Conservation (phyloP, 2,888 invertebrate genomes). For the Aquatica leii region DNA sequence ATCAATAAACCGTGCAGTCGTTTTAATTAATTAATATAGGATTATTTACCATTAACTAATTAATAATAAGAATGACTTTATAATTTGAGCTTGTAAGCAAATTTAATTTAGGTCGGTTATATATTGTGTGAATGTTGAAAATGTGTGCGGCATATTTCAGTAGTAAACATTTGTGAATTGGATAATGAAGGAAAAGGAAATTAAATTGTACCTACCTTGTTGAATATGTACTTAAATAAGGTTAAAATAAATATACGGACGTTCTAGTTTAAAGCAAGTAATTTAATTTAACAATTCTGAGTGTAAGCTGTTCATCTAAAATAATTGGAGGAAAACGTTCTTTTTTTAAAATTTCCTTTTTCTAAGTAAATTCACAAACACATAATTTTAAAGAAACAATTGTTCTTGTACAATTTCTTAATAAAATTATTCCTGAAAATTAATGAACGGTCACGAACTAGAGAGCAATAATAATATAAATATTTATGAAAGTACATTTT, state of each 20-base stretch:
- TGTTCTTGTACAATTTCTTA: too few species aligned
- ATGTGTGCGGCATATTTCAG: neutral
- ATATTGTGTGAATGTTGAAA: neutral
- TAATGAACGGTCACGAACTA: too few species aligned
- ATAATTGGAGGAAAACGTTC: too few species aligned
- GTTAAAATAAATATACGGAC: slow-evolving; percentile 13
- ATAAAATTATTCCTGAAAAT: too few species aligned
- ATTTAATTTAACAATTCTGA: slow-evolving; percentile 26
- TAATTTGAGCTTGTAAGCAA: neutral
- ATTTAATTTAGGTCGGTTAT: neutral
- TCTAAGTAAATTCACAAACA: too few species aligned
- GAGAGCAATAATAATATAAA: too few species aligned
- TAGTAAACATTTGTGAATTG: slow-evolving; percentile 7
- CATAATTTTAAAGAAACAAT: too few species aligned
- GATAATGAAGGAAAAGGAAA: slow-evolving; percentile 7
- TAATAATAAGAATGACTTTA: neutral
- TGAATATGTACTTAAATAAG: slow-evolving; percentile 2
- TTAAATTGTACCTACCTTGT: slow-evolving; percentile 7
- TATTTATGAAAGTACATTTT: too few species aligned
- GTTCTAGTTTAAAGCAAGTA: slow-evolving; percentile 14
- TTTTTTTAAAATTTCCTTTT: too few species aligned
- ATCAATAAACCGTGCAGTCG: neutral
- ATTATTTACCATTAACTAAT: neutral
- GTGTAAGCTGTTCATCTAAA: neutral
- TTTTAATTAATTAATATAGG: neutral